phyloP scores from a whole-genome alignment of 2,888 invertebrate species.

The Neoitamus cyanurus region DNA sequence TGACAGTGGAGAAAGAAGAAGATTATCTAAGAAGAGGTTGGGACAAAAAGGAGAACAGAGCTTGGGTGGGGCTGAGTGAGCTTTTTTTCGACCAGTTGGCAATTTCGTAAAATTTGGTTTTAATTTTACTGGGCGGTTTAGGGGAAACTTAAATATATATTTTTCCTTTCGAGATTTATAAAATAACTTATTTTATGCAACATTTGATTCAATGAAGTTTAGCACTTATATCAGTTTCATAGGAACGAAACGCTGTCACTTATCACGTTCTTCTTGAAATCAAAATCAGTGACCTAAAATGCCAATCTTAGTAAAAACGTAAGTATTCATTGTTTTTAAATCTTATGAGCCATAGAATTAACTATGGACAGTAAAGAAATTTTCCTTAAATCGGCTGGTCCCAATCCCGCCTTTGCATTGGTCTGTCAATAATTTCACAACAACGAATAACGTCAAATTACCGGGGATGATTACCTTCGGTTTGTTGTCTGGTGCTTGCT shows the following conservation, averaged over 20 bases:
- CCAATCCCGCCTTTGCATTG: neutral
- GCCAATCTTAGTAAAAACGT: slow-evolving; percentile 63
- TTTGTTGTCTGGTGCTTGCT: too few relatives aligned
- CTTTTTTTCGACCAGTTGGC: neutral
- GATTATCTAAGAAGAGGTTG: neutral
- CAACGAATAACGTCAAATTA: too few relatives aligned
- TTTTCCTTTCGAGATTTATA: too few relatives aligned
- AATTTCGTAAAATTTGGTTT: too few relatives aligned
- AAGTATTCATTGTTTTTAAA: slow-evolving; percentile 55
- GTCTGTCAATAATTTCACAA: neutral
- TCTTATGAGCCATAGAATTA: neutral
- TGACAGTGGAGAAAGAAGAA: slow-evolving; percentile 25
- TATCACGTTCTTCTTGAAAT: neutral
- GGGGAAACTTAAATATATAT: too few relatives aligned
- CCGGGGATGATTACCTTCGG: neutral
- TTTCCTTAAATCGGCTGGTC: neutral
- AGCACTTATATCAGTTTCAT: neutral
- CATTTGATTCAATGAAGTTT: too few relatives aligned
- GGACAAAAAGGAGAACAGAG: neutral
- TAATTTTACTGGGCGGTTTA: too few relatives aligned
- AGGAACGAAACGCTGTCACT: neutral
- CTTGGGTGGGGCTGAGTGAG: neutral
- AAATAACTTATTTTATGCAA: too few relatives aligned
- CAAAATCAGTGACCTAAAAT: slow-evolving; percentile 51
- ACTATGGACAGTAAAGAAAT: neutral